A percentile compares a stretch with the other conserved stretches of the same genome.
Evolutionary conservation across 2,888 invertebrate genomes (phyloP).

Genomic region (Coelopa pilipes): DNA sequence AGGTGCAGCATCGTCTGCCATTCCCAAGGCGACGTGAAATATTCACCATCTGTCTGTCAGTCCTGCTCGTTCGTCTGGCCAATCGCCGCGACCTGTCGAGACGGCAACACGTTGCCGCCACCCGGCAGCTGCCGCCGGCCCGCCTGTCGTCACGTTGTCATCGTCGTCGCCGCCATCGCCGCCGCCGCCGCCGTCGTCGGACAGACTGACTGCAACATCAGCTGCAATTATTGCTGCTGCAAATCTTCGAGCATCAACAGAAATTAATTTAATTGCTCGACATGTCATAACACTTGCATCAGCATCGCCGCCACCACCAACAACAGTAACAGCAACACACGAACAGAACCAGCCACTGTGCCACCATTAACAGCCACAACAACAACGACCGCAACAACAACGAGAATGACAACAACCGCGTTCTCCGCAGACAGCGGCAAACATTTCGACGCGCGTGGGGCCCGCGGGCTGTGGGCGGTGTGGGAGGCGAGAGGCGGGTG

Average conservation of each 20-base stretch:
- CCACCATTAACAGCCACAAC: constrained; percentile 19
- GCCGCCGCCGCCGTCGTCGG: constrained; percentile 34
- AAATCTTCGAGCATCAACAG: constrained; percentile 37
- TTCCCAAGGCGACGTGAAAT: too few species aligned
- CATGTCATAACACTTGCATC: constrained; percentile 51
- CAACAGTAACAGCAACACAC: constrained; percentile 43
- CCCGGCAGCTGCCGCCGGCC: constrained; percentile 17
- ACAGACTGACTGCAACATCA: constrained; percentile 40
- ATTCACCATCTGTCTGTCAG: too few species aligned
- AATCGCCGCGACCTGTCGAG: too few species aligned
- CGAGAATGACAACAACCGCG: not conserved
- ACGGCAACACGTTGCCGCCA: not conserved
- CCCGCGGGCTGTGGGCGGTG: not conserved
- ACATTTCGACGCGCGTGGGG: constrained; percentile 12
- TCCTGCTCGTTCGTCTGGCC: too few species aligned
- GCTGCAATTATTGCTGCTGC: constrained; percentile 32
- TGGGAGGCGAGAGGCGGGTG: not conserved
- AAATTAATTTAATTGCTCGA: constrained; percentile 56
- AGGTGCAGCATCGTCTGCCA: too few species aligned
- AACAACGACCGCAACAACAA: not conserved
- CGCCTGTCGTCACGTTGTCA: constrained; percentile 36
- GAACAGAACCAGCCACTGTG: constrained; percentile 11
- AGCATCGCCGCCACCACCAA: constrained; percentile 40
- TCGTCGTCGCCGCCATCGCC: too few species aligned
- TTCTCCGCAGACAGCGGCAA: constrained; percentile 15